phyloP scores from a whole-genome alignment of 2,797 vertebrate species.

The Poeciliopsis presidionis region DNA sequence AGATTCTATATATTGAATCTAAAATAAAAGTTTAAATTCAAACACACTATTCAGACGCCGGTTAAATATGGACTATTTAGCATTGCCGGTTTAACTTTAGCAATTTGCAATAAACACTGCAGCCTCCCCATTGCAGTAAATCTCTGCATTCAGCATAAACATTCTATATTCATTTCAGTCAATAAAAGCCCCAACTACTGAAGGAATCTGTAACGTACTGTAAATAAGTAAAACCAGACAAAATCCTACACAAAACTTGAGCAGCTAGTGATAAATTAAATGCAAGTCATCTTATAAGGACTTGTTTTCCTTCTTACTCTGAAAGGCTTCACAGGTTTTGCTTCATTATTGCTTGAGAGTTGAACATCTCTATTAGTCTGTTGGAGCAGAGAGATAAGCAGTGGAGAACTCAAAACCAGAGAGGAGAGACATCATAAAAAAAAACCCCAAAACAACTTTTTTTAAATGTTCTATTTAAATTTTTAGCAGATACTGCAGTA shows the following conservation, averaged over 20 bases:
- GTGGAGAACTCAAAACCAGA: conserved; percentile 49
- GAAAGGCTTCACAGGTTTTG: conserved; percentile 58
- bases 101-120: neutral
- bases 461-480: conserved; percentile 74
- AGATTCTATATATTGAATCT: neutral
- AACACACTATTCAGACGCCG: neutral
- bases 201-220: conserved; percentile 43
- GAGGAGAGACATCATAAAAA: conserved; percentile 38
- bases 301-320: conserved; percentile 41
- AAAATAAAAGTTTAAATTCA: neutral
- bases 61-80: neutral
- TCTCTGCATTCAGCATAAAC: conserved; percentile 21
- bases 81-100: neutral
- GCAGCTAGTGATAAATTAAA: conserved; percentile 42
- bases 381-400: conserved; percentile 60
- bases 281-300: conserved; percentile 53
- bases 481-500: conserved; percentile 72
- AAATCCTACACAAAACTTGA: conserved; percentile 41
- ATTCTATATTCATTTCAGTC: conserved; percentile 39
- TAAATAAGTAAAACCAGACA: conserved; percentile 43
- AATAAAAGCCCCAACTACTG: conserved; percentile 46
- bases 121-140: conserved; percentile 12
- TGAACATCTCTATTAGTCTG: conserved; percentile 71
- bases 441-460: conserved; percentile 20
- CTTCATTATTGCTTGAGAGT: conserved; percentile 69